A percentile compares a stretch with the other conserved stretches of the same genome.
Conservation (phyloP, 2,888 invertebrate species). For the Punctoribates punctum region DNA sequence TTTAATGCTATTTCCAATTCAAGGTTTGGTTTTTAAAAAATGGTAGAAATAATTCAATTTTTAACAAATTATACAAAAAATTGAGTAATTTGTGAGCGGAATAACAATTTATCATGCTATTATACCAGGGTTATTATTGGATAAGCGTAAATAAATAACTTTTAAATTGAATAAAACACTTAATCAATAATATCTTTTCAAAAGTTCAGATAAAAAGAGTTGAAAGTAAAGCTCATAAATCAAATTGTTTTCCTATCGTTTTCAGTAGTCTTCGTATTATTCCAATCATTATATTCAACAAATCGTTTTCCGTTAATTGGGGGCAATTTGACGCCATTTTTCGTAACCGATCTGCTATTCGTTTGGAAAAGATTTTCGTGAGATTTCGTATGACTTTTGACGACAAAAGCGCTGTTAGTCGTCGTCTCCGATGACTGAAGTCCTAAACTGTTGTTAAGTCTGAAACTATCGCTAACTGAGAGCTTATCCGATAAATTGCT, state of each 20-base stretch:
- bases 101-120: neutral
- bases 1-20: too few relatives aligned
- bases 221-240: neutral
- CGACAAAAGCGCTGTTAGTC: neutral
- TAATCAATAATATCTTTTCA: neutral
- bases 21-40: too few relatives aligned
- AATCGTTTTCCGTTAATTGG: slow-evolving; percentile 33
- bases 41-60: too few relatives aligned
- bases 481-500: neutral
- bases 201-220: neutral
- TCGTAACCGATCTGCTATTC: neutral
- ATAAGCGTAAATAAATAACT: neutral
- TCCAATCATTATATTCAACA: slow-evolving; percentile 27
- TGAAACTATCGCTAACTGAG: neutral
- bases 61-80: too few relatives aligned
- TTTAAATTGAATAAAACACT: slow-evolving; percentile 2
- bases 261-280: neutral
- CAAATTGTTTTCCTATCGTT: slow-evolving; percentile 24
- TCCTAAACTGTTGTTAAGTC: neutral
- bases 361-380: neutral
- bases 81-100: too few relatives aligned
- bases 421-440: neutral
- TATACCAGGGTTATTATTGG: neutral
- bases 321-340: slow-evolving; percentile 19
- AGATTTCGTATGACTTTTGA: slow-evolving; percentile 8